Conservation (phyloP, 2,113 vertebrate genomes). For the Alaudala cheleensis region DNA sequence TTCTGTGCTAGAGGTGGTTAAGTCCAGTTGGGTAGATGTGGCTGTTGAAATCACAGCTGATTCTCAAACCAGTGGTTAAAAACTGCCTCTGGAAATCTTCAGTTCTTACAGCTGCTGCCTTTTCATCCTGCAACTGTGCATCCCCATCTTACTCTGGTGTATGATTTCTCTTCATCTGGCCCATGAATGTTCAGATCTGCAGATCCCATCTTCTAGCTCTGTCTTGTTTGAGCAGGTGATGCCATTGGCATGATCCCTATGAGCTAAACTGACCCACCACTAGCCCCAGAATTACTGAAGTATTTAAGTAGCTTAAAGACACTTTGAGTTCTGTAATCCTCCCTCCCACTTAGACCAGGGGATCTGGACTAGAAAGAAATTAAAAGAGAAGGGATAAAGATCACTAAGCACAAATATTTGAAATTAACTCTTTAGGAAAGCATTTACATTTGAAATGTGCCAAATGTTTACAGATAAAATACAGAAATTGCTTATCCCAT, state of each 20-base stretch:
- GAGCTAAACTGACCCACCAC: neutral
- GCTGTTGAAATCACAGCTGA: constrained; percentile 36
- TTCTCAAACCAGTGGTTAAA: neutral
- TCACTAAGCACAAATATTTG: neutral
- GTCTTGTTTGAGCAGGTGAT: neutral
- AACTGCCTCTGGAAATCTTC: neutral
- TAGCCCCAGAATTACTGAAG: neutral
- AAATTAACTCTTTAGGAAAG: neutral
- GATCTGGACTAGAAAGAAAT: constrained; percentile 6
- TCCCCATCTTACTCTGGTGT: neutral
- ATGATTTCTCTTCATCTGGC: neutral
- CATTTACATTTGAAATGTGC: neutral
- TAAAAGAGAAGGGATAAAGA: neutral
- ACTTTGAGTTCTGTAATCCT: neutral
- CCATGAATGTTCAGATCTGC: neutral
- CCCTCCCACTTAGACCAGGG: neutral
- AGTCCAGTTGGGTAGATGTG: constrained; percentile 46
- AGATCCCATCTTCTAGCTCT: neutral
- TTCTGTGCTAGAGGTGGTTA: constrained; percentile 36
- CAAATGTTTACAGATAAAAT: neutral
- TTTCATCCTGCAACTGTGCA: neutral
- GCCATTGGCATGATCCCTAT: neutral
- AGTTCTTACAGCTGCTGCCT: neutral
- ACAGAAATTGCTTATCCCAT: neutral
- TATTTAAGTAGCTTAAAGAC: neutral